Percentiles rank a stretch among this genome's conserved stretches.
phyloP scores from a whole-genome alignment of 1,140 invertebrate species.

The Camponotus vicinus region DNA sequence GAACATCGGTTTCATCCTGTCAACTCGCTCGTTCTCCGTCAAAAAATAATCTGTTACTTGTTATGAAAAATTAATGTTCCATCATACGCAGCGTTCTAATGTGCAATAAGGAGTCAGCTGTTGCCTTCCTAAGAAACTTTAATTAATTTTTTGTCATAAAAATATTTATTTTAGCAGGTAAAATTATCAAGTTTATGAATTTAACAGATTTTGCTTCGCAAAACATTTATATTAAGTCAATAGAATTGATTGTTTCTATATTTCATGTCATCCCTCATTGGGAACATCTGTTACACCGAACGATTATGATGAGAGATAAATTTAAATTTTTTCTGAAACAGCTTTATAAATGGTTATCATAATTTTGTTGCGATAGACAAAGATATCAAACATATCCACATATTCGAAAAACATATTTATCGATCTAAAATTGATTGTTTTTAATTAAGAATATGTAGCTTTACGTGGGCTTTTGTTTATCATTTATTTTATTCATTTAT shows the following conservation, averaged over 20 bases:
- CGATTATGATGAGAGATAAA: not conserved
- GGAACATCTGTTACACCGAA: not conserved
- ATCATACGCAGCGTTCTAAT: not conserved
- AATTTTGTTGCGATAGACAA: not conserved
- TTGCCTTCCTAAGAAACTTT: not conserved
- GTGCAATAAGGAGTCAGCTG: not conserved
- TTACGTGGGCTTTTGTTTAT: not conserved
- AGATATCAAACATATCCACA: not conserved
- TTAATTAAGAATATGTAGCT: not conserved
- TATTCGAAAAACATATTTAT: not conserved
- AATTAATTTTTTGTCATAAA: not conserved
- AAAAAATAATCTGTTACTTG: constrained; percentile 21
- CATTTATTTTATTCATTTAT: not conserved
- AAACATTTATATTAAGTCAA: no score
- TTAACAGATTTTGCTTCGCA: not conserved
- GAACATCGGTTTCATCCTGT: constrained; percentile 48
- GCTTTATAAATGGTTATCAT: not conserved
- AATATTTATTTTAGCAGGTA: not conserved
- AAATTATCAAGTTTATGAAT: not conserved
- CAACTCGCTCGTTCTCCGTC: constrained; percentile 14
- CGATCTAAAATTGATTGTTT: not conserved
- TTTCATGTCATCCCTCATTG: constrained; percentile 13
- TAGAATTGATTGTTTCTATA: not conserved
- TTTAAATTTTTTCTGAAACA: constrained; percentile 6
- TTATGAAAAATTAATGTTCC: constrained; percentile 37